Conservation (phyloP, 2,888 invertebrate species). For the Drosophila nr. perissopoda region DNA sequence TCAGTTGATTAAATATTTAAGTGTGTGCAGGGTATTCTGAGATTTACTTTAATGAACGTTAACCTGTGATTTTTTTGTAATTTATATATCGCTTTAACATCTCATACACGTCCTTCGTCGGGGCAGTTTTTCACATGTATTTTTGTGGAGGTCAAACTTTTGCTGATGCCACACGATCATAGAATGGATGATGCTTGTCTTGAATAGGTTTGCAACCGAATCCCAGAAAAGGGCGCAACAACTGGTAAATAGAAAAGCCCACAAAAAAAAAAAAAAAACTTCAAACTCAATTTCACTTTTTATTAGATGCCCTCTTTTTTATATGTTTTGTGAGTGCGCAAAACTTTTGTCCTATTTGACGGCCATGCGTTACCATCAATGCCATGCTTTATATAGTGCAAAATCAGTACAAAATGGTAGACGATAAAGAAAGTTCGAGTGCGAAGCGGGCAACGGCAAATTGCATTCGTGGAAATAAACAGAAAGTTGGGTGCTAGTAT, state of each 20-base stretch:
- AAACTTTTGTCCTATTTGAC: slow-evolving; percentile 52
- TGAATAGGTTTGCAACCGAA: slow-evolving; percentile 16
- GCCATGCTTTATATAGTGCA: slow-evolving; percentile 76
- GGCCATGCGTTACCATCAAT: slow-evolving; percentile 74
- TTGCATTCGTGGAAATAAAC: slow-evolving; percentile 80
- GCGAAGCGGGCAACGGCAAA: slow-evolving; percentile 62
- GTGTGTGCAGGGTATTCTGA: not conserved
- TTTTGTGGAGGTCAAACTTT: not conserved
- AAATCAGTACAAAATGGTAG: slow-evolving; percentile 77
- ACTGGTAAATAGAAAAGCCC: slow-evolving; percentile 23
- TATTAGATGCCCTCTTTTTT: slow-evolving; percentile 16
- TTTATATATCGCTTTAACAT: not conserved
- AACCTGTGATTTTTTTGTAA: not conserved
- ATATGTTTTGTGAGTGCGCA: slow-evolving; percentile 18
- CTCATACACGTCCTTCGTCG: not conserved
- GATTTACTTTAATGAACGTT: not conserved
- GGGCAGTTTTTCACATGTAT: not conserved
- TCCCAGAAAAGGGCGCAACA: not conserved
- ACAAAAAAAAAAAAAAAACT: slow-evolving; percentile 35
- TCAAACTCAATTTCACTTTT: slow-evolving; percentile 78
- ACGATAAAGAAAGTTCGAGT: slow-evolving; percentile 68
- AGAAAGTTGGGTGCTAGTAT: slow-evolving; percentile 67
- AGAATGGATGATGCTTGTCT: slow-evolving; percentile 28
- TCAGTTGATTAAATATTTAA: not conserved
- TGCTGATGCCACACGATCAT: slow-evolving; percentile 13